Evolutionary conservation across 2,888 invertebrate species (phyloP).

Genomic region (Cheilosia vernalis): DNA sequence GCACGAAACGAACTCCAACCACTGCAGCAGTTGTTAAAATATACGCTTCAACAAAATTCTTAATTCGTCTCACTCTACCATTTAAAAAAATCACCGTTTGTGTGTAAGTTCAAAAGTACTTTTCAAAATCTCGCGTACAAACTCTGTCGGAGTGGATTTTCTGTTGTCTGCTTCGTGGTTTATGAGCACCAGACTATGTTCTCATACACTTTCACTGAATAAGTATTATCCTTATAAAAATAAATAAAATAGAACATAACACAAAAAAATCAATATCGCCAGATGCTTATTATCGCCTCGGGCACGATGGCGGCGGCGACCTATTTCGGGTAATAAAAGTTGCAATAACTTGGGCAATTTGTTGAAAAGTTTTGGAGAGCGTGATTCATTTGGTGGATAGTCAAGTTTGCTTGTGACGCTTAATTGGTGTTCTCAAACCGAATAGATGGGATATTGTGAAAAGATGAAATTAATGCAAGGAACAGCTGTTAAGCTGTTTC

Average conservation of each 20-base stretch:
- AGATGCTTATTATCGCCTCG: conserved; percentile 32
- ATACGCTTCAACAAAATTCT: conserved; percentile 2
- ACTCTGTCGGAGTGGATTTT: not conserved
- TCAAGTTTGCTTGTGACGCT: not conserved
- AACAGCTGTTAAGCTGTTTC: not conserved
- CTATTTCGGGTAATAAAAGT: conserved; percentile 24
- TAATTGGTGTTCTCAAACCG: conserved; percentile 11
- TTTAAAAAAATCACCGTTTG: not conserved
- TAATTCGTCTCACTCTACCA: conserved; percentile 12
- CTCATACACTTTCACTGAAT: not conserved
- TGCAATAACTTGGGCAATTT: conserved; percentile 43
- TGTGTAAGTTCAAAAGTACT: not conserved
- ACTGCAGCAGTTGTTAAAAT: not conserved
- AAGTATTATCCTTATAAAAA: conserved; percentile 5
- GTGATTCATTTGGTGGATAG: conserved; percentile 22
- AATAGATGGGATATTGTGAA: not conserved
- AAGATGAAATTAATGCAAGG: not conserved
- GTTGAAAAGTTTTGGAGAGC: conserved; percentile 17
- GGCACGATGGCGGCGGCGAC: not conserved
- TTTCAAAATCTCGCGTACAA: not conserved
- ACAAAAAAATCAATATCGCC: conserved; percentile 36
- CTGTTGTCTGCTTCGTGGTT: conserved; percentile 1
- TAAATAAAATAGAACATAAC: no score
- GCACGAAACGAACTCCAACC: not conserved
- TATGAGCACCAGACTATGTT: conserved; percentile 4